These are phyloP conservation scores for Hemitrygon akajei DNA, from an alignment of 2,797 vertebrate genomes.

Conservation along the genomic window DNA sequence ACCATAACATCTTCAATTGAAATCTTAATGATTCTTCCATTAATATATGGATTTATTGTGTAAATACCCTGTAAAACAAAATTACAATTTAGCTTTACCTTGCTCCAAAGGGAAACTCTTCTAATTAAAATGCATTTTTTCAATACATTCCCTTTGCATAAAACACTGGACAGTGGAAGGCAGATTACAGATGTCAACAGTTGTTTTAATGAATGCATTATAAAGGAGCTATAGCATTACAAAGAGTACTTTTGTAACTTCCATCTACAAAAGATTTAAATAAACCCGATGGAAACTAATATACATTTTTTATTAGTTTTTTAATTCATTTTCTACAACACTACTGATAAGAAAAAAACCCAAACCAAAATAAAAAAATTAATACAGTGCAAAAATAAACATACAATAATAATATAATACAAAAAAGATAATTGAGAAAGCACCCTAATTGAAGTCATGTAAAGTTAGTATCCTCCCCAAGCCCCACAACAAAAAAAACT, in stretches of 20 bases:
- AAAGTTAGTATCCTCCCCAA: too few relatives aligned
- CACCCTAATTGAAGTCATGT: too few relatives aligned
- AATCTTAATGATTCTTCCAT: constrained; percentile 77
- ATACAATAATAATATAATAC: too few relatives aligned
- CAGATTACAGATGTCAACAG: neutral
- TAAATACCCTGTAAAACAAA: constrained; percentile 77
- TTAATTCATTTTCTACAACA: too few relatives aligned
- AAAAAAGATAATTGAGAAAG: too few relatives aligned
- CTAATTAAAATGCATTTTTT: neutral
- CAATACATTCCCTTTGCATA: neutral
- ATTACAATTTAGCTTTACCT: neutral
- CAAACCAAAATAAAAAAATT: too few relatives aligned
- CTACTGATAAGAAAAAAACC: too few relatives aligned
- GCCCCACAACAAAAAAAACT: too few relatives aligned
- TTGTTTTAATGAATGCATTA: neutral
- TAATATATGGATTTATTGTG: constrained; percentile 86
- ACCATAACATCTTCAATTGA: constrained; percentile 87
- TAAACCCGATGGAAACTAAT: neutral
- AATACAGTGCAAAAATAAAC: too few relatives aligned
- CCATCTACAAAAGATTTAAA: neutral
- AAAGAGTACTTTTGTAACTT: neutral
- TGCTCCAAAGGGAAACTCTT: neutral
- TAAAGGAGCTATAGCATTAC: neutral
- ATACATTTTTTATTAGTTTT: too few relatives aligned
- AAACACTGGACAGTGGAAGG: neutral